Percentiles rank a stretch among this genome's conserved stretches.
These are phyloP conservation scores for Hyperopisus bebe DNA, from an alignment of 2,113 vertebrate genomes.

Conservation along the genomic window DNA sequence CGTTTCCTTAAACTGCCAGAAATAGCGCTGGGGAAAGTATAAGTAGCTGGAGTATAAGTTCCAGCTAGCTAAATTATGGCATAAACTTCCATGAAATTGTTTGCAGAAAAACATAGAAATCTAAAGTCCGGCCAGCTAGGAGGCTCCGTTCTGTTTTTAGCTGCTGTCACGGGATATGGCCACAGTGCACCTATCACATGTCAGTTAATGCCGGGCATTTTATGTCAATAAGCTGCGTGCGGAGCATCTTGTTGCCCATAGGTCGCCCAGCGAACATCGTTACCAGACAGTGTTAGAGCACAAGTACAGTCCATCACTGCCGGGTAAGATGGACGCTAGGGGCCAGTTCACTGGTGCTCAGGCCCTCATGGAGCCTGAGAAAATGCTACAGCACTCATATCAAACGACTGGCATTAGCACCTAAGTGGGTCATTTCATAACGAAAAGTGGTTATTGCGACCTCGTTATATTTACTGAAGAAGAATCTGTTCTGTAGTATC, in stretches of 20 bases:
- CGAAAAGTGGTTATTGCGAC: background rate
- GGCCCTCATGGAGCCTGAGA: background rate
- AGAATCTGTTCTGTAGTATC: background rate
- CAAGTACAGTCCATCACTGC: constrained; percentile 94
- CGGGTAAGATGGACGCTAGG: constrained; percentile 96
- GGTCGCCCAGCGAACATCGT: constrained; percentile 96
- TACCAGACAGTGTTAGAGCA: constrained; percentile 99
- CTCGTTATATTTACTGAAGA: background rate
- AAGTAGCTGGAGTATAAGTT: background rate
- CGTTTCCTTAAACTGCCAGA: background rate
- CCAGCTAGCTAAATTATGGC: background rate
- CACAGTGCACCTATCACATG: background rate
- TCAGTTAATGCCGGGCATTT: background rate
- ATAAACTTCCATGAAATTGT: background rate
- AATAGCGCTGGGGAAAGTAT: background rate
- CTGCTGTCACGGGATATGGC: constrained; percentile 5
- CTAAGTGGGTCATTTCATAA: background rate
- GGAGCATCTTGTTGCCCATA: constrained; percentile 30
- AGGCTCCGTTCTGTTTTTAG: background rate
- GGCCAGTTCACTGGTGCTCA: constrained; percentile 50
- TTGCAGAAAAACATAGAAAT: background rate
- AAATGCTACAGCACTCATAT: background rate
- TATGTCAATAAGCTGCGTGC: background rate
- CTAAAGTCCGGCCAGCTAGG: background rate
- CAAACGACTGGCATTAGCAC: background rate